phyloP scores from a whole-genome alignment of 2,888 invertebrate genomes.

The Lutraria lutraria region DNA sequence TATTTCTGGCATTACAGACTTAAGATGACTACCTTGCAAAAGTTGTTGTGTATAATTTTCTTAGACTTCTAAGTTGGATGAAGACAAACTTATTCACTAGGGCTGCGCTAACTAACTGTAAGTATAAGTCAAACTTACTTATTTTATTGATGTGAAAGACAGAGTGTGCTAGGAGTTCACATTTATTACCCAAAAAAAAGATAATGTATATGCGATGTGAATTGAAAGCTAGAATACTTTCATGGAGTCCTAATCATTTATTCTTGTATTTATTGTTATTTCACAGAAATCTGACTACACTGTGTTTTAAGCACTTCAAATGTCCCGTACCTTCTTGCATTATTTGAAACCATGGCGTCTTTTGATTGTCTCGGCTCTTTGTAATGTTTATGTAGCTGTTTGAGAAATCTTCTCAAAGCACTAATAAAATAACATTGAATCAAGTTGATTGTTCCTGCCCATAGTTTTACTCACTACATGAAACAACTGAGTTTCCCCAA shows the following conservation, averaged over 20 bases:
- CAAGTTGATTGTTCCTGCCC: not conserved
- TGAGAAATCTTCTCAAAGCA: not conserved
- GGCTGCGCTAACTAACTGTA: too few species aligned
- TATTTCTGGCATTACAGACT: too few species aligned
- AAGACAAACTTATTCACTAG: too few species aligned
- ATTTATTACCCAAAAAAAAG: too few species aligned
- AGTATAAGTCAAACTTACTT: too few species aligned
- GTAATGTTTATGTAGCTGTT: not conserved
- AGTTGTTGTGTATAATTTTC: too few species aligned
- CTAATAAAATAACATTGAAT: not conserved
- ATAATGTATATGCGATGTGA: too few species aligned
- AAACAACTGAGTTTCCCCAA: not conserved
- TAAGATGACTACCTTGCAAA: too few species aligned
- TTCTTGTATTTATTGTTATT: slow-evolving; percentile 3
- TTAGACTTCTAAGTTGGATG: too few species aligned
- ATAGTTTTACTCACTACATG: not conserved
- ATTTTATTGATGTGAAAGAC: too few species aligned
- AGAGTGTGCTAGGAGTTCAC: too few species aligned
- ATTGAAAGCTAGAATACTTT: not conserved
- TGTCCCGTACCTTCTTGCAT: not conserved
- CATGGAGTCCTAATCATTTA: not conserved
- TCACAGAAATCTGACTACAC: not conserved
- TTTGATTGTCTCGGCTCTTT: not conserved
- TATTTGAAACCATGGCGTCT: slow-evolving; percentile 5
- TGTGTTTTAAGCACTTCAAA: not conserved